phyloP scores from a whole-genome alignment of 2,888 invertebrate genomes.

The Chironomus riparius region DNA sequence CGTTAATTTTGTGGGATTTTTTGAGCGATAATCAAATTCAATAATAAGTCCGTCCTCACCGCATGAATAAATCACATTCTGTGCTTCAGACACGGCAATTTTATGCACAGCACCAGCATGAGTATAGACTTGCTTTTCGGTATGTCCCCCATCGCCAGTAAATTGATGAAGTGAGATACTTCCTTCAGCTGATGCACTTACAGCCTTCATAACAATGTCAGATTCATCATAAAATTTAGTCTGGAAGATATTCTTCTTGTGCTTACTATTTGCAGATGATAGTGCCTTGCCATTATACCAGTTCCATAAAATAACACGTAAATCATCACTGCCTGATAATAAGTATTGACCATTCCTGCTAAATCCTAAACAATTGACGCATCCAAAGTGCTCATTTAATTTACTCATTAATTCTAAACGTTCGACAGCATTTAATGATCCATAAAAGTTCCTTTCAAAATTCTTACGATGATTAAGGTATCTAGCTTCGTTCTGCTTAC shows the following conservation, averaged over 20 bases:
- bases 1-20: conserved; percentile 49
- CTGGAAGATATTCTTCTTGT: conserved; percentile 23
- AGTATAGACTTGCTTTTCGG: conserved; percentile 36
- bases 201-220: conserved; percentile 66
- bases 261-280: neutral
- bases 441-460: conserved; percentile 43
- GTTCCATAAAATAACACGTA: conserved; percentile 79
- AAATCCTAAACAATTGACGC: conserved; percentile 88
- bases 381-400: conserved; percentile 73
- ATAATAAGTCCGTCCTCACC: conserved; percentile 82
- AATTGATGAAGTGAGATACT: conserved; percentile 44
- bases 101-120: conserved; percentile 77
- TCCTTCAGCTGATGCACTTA: conserved; percentile 83
- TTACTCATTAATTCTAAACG: conserved; percentile 68
- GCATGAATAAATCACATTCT: conserved; percentile 66
- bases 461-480: conserved; percentile 5
- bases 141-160: conserved; percentile 8
- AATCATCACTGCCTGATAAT: conserved; percentile 88
- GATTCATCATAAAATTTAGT: conserved; percentile 76
- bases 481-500: conserved; percentile 17
- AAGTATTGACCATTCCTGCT: conserved; percentile 61
- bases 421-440: conserved; percentile 70
- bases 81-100: conserved; percentile 56
- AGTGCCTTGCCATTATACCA: conserved; percentile 62
- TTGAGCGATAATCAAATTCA: conserved; percentile 70